Percentiles rank a stretch among this genome's conserved stretches.
phyloP scores from a whole-genome alignment of 2,797 vertebrate genomes.

The Pantherophis alleghaniensis region DNA sequence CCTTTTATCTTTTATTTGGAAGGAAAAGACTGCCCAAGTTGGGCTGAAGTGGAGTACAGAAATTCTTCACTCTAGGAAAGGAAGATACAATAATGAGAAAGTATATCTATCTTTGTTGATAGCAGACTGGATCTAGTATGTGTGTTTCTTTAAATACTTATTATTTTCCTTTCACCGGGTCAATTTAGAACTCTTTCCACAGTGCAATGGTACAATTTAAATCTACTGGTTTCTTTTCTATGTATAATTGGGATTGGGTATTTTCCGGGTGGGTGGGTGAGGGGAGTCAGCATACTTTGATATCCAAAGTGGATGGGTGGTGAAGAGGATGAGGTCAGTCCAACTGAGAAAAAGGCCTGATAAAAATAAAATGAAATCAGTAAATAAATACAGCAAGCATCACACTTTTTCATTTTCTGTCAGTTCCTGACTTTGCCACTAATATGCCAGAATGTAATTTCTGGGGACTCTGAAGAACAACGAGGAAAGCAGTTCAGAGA shows the following conservation, averaged over 20 bases:
- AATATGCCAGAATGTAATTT: neutral
- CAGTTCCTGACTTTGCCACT: neutral
- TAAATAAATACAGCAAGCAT: neutral
- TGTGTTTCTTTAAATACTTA: neutral
- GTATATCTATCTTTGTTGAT: neutral
- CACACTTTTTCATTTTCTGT: neutral
- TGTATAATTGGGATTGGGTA: neutral
- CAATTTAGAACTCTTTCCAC: neutral
- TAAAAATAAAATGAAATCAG: neutral
- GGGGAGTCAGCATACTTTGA: neutral
- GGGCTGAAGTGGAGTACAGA: neutral
- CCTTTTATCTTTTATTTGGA: neutral
- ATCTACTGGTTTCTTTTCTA: neutral
- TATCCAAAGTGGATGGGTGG: neutral
- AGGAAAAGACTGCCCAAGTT: neutral
- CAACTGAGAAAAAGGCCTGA: constrained; percentile 8
- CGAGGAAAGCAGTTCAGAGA: neutral
- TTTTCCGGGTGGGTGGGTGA: neutral
- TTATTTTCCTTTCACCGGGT: neutral
- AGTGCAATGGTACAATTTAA: neutral
- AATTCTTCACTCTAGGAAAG: neutral
- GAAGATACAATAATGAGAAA: neutral
- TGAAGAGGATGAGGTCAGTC: neutral
- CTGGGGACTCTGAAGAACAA: neutral
- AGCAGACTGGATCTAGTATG: neutral